These are phyloP conservation scores for Threskiornis aethiopicus DNA, from an alignment of 2,797 vertebrate species.

Conservation along the genomic window DNA sequence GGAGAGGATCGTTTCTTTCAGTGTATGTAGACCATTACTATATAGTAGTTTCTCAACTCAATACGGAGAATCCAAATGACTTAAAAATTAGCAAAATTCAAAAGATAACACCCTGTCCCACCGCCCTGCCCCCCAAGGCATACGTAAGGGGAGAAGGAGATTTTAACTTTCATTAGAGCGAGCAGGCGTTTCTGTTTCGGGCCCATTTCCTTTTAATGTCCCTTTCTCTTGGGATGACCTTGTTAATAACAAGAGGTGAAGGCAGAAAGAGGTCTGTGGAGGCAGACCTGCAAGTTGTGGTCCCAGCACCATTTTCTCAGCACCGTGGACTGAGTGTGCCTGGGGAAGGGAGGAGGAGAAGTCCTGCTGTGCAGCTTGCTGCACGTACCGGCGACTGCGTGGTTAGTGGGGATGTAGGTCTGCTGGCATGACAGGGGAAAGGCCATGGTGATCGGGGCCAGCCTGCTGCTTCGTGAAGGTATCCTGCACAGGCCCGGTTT, in stretches of 20 bases:
- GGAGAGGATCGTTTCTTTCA: background rate
- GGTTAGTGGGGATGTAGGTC: background rate
- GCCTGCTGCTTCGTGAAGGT: background rate
- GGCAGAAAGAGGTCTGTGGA: background rate
- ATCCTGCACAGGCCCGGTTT: accelerated
- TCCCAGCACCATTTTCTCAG: background rate
- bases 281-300: background rate
- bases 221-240: background rate
- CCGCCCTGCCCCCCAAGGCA: too few species aligned
- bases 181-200: background rate
- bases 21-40: background rate
- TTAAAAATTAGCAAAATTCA: background rate
- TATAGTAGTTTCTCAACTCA: background rate
- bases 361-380: too few species aligned
- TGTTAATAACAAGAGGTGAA: background rate
- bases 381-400: accelerated
- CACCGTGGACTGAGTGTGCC: accelerated
- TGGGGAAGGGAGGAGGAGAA: background rate
- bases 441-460: background rate
- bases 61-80: background rate
- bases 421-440: background rate
- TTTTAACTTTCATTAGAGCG: background rate
- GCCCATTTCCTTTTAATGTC: background rate
- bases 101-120: background rate
- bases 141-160: background rate